Evolutionary conservation across 2,797 vertebrate species (phyloP).

Genomic region (Pseudochaenichthys georgianus): DNA sequence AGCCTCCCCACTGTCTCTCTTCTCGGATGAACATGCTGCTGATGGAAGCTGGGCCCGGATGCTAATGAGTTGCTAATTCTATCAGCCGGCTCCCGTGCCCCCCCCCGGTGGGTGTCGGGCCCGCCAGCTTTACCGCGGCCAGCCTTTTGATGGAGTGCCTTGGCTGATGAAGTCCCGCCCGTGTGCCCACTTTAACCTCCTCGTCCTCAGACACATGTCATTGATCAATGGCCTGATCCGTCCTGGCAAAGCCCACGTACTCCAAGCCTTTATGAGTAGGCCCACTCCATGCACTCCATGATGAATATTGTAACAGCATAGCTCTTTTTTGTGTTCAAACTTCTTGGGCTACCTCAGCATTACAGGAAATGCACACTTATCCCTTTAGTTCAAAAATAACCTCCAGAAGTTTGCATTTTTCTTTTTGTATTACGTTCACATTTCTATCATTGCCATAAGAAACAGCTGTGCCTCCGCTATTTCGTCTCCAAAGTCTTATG

Average conservation of each 20-base stretch:
- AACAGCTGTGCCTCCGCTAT: not conserved
- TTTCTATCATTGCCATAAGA: not conserved
- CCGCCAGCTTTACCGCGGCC: conserved; percentile 57
- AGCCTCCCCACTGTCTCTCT: conserved; percentile 38
- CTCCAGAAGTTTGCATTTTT: not conserved
- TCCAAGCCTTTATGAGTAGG: conserved; percentile 44
- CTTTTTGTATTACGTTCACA: not conserved
- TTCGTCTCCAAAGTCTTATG: conserved; percentile 11
- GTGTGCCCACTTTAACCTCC: conserved; percentile 67
- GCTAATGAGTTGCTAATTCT: conserved; percentile 81
- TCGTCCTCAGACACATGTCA: conserved; percentile 56
- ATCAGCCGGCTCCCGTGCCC: conserved; percentile 58
- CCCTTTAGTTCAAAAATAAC: not conserved
- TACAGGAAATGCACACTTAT: not conserved
- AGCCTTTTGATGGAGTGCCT: conserved; percentile 72
- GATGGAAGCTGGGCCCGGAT: conserved; percentile 66
- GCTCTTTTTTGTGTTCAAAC: conserved; percentile 15
- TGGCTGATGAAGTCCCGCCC: conserved; percentile 64
- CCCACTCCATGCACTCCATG: conserved; percentile 20
- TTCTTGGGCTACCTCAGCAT: not conserved
- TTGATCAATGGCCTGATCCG: conserved; percentile 56
- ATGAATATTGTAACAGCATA: conserved; percentile 27
- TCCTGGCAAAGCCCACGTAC: conserved; percentile 32
- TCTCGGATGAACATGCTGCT: conserved; percentile 58
- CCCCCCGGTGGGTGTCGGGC: conserved; percentile 52